Percentiles rank a stretch among this genome's conserved stretches.
Evolutionary conservation across 2,888 invertebrate species (phyloP).

Genomic region (Geophilus truncorum): DNA sequence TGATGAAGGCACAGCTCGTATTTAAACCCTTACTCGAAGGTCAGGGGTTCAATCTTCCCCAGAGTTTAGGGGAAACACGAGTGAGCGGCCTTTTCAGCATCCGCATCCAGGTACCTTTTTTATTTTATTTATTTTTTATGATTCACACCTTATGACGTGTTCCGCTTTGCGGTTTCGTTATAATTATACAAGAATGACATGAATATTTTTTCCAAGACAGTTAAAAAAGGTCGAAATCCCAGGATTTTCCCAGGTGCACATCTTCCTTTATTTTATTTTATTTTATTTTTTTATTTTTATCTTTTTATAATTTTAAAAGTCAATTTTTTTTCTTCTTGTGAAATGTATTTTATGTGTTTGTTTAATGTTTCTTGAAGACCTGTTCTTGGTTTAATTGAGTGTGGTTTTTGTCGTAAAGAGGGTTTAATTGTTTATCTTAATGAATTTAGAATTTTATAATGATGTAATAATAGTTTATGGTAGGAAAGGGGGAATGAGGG

Average conservation of each 20-base stretch:
- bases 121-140: neutral
- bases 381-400: too few species aligned
- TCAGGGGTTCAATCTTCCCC: neutral
- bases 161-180: neutral
- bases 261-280: too few species aligned
- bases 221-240: neutral
- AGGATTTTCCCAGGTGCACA: neutral
- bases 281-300: too few species aligned
- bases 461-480: too few species aligned
- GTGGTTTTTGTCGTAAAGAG: too few species aligned
- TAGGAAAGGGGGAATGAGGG: too few species aligned
- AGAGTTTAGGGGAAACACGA: neutral
- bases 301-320: too few species aligned
- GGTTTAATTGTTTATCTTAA: too few species aligned
- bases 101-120: neutral
- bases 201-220: neutral
- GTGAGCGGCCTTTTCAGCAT: neutral
- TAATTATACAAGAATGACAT: neutral
- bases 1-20: neutral
- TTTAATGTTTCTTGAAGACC: too few species aligned
- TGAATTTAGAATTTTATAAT: too few species aligned
- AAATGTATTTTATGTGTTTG: too few species aligned
- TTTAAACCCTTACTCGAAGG: neutral
- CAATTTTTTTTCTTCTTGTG: too few species aligned
- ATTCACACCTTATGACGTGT: slow-evolving; percentile 6